Conservation (phyloP, 2,797 vertebrate genomes). For the Pseudochaenichthys georgianus region DNA sequence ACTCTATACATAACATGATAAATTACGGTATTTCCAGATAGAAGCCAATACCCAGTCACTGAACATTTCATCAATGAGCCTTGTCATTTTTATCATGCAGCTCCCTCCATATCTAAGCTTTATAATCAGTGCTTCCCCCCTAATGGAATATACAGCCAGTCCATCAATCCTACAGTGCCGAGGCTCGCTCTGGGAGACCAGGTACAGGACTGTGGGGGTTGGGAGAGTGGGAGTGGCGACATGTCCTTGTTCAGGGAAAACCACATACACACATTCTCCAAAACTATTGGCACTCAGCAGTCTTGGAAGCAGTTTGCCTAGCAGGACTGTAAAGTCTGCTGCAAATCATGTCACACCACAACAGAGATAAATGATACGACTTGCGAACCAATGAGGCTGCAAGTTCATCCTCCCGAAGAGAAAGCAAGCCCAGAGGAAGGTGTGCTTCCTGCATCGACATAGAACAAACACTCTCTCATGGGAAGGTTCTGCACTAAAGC, state of each 20-base stretch:
- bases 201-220: conserved; percentile 49
- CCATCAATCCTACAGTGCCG: conserved; percentile 73
- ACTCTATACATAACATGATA: not conserved
- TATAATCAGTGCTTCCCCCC: conserved; percentile 70
- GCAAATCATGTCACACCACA: conserved; percentile 70
- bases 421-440: conserved; percentile 33
- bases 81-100: conserved; percentile 59
- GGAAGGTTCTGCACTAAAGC: conserved; percentile 22
- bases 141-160: conserved; percentile 67
- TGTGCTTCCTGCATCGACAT: conserved; percentile 28
- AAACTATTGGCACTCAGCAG: conserved; percentile 70
- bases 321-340: conserved; percentile 63
- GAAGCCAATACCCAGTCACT: conserved; percentile 47
- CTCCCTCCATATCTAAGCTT: conserved; percentile 46
- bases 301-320: conserved; percentile 55
- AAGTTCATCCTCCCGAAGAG: conserved; percentile 60
- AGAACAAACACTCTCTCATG: conserved; percentile 14
- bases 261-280: conserved; percentile 46
- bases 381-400: conserved; percentile 68
- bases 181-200: conserved; percentile 55
- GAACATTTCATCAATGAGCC: conserved; percentile 32
- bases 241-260: conserved; percentile 70
- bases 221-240: conserved; percentile 48
- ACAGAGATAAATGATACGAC: conserved; percentile 70
- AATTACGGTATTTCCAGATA: conserved; percentile 18